These are phyloP conservation scores for Hucho hucho DNA, from an alignment of 2,113 vertebrate genomes.

Conservation along the genomic window DNA sequence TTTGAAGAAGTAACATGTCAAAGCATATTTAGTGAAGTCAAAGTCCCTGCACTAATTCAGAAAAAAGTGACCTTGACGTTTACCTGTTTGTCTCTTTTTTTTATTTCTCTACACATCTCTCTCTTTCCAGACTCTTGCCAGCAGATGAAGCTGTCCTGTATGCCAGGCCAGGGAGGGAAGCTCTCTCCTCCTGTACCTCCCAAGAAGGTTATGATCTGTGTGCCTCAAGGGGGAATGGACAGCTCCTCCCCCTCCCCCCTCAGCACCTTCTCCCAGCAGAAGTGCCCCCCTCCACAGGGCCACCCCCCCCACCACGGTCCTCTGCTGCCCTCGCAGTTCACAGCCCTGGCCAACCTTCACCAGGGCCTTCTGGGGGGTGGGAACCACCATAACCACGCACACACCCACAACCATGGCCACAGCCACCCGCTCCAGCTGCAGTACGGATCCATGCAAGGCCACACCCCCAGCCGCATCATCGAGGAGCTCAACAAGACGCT, in stretches of 20 bases:
- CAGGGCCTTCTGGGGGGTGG: slow-evolving; percentile 36
- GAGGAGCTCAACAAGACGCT: slow-evolving; percentile 96
- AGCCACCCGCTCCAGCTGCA: slow-evolving; percentile 89
- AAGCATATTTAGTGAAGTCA: too few species aligned
- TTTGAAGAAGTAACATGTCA: too few species aligned
- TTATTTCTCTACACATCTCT: background rate
- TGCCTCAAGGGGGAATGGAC: slow-evolving; percentile 88
- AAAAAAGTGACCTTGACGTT: background rate
- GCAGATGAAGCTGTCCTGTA: slow-evolving; percentile 93
- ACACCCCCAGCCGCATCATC: slow-evolving; percentile 89
- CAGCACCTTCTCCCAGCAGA: slow-evolving; percentile 82
- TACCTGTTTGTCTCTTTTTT: background rate
- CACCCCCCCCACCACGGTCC: slow-evolving; percentile 79
- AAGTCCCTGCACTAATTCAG: too few species aligned
- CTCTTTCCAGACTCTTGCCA: slow-evolving; percentile 84
- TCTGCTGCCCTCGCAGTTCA: slow-evolving; percentile 84
- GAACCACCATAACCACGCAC: slow-evolving; percentile 52
- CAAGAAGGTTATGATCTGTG: slow-evolving; percentile 98
- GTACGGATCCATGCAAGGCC: slow-evolving; percentile 80
- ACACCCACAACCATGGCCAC: slow-evolving; percentile 69
- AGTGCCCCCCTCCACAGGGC: slow-evolving; percentile 77
- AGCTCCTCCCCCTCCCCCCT: slow-evolving; percentile 68
- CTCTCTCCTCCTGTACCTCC: slow-evolving; percentile 97
- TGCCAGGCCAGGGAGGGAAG: slow-evolving; percentile 81
- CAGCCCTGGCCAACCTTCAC: slow-evolving; percentile 51